A percentile compares a stretch with the other conserved stretches of the same genome.
phyloP scores from a whole-genome alignment of 2,113 vertebrate genomes.

The Holacanthus passer region DNA sequence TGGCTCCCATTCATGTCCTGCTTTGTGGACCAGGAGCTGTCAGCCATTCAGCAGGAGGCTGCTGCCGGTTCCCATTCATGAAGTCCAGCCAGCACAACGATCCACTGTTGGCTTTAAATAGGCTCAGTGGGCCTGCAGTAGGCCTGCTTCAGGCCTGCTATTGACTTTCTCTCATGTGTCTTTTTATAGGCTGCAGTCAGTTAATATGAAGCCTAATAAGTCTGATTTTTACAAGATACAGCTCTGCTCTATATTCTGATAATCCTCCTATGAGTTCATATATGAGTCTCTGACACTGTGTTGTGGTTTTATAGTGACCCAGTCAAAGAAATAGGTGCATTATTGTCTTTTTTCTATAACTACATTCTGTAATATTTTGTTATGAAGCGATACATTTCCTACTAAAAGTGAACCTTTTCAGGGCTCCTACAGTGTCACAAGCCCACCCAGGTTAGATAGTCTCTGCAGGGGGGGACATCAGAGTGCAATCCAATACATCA shows the following conservation, averaged over 20 bases:
- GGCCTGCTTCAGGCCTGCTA: slow-evolving; percentile 66
- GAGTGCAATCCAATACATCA: too few species aligned
- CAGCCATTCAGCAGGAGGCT: slow-evolving; percentile 76
- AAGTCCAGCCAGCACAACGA: slow-evolving; percentile 71
- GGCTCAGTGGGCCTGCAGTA: slow-evolving; percentile 63
- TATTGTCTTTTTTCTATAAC: too few species aligned
- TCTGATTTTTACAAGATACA: slow-evolving; percentile 24
- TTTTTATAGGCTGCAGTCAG: slow-evolving; percentile 54
- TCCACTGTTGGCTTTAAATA: slow-evolving; percentile 59
- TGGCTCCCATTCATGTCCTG: slow-evolving; percentile 70
- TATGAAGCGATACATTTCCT: too few species aligned
- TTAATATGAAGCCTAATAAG: slow-evolving; percentile 60
- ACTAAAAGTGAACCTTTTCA: too few species aligned
- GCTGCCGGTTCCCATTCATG: slow-evolving; percentile 76
- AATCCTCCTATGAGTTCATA: background rate
- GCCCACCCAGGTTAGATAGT: too few species aligned
- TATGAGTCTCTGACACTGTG: background rate
- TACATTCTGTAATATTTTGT: too few species aligned
- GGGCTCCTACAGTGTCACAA: too few species aligned
- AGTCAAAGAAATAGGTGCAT: too few species aligned
- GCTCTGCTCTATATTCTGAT: slow-evolving; percentile 15
- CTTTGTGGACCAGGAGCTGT: slow-evolving; percentile 50
- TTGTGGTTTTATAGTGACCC: background rate
- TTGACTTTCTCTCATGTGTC: slow-evolving; percentile 77
- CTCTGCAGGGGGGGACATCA: too few species aligned